Conservation (phyloP, 92 coral and sea anemone genomes). For the Porites lobata region DNA sequence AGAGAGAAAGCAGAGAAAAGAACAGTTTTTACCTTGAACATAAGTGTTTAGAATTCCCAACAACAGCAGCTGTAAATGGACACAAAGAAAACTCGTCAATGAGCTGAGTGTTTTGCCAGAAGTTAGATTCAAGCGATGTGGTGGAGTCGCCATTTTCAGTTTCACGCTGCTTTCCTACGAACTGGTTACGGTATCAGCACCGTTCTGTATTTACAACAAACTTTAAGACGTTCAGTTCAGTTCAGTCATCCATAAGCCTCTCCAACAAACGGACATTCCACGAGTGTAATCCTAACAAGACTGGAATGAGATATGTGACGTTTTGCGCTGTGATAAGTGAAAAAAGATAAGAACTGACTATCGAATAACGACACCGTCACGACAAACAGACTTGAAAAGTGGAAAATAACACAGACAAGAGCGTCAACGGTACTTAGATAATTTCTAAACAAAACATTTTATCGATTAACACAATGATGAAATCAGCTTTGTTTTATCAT, state of each 20-base stretch:
- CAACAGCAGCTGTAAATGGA: not conserved
- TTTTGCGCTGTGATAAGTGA: not conserved
- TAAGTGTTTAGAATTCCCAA: not conserved
- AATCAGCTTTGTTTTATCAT: not conserved
- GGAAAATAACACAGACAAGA: slow-evolving; percentile 9
- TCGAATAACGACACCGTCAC: slow-evolving; percentile 9
- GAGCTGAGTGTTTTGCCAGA: not conserved
- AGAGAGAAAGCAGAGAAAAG: not conserved
- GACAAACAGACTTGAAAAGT: not conserved
- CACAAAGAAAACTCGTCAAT: not conserved
- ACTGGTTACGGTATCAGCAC: not conserved
- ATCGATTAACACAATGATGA: not conserved
- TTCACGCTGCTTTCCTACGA: not conserved
- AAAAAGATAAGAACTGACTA: not conserved
- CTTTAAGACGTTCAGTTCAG: not conserved
- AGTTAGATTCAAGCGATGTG: not conserved
- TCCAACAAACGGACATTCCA: slow-evolving; percentile 4
- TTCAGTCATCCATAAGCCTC: not conserved
- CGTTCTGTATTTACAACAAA: not conserved
- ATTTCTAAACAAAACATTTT: slow-evolving; percentile 4
- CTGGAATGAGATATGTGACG: not conserved
- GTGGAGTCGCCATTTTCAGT: not conserved
- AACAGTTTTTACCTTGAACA: slow-evolving; percentile 2
- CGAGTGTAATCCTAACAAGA: not conserved
- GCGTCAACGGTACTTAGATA: slow-evolving; percentile 1